phyloP scores from a whole-genome alignment of 2,797 vertebrate genomes.

The Acipenser transmontanus region DNA sequence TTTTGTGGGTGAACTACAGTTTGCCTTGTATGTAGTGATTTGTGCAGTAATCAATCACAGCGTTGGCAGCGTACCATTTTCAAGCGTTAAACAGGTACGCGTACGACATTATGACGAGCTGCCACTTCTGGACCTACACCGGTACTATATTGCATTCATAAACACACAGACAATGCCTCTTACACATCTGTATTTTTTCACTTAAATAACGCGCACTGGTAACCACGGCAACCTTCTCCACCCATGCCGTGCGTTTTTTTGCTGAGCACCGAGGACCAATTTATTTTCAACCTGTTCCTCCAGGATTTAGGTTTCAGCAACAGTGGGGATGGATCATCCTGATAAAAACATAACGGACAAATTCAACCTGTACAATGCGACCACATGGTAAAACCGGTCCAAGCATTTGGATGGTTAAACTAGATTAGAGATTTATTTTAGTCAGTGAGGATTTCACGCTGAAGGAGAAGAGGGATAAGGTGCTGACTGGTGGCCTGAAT shows the following conservation, averaged over 20 bases:
- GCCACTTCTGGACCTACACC: too few relatives aligned
- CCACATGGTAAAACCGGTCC: conserved; percentile 42
- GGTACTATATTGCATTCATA: too few relatives aligned
- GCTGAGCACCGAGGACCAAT: not conserved
- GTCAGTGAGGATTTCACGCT: conserved; percentile 17
- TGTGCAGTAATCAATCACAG: too few relatives aligned
- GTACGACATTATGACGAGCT: too few relatives aligned
- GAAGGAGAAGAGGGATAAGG: conserved; percentile 34
- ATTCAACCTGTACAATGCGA: not conserved
- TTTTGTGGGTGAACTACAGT: too few relatives aligned
- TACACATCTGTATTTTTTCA: conserved; percentile 8
- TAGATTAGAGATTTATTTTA: conserved; percentile 35
- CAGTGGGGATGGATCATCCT: not conserved
- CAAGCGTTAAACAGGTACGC: too few relatives aligned
- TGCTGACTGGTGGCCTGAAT: conserved; percentile 38
- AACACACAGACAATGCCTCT: not conserved
- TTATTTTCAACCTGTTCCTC: conserved; percentile 1
- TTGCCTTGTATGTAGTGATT: too few relatives aligned
- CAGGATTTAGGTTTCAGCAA: not conserved
- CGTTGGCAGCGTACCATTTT: too few relatives aligned
- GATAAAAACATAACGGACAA: conserved; percentile 23
- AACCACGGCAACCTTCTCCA: conserved; percentile 60
- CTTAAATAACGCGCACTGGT: conserved; percentile 30
- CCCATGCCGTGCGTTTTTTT: conserved; percentile 15
- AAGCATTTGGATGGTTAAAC: conserved; percentile 24